Evolutionary conservation across 2,888 invertebrate species (phyloP), one percentile per base, ranked within the genome.

Genomic region (Corbicula japonica): DNA sequence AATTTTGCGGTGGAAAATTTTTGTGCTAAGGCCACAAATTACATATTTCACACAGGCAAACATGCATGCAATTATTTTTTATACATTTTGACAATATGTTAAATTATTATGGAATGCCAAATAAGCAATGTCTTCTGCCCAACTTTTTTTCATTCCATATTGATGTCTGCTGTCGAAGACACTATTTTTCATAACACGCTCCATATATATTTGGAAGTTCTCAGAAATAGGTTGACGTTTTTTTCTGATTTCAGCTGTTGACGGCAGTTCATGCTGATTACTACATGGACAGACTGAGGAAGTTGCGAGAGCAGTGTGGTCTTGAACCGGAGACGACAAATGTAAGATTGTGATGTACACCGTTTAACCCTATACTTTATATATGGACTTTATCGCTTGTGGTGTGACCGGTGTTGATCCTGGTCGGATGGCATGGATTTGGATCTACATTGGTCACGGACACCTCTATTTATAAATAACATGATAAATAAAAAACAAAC

Each of bases 301-400:
- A 81, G 30, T 86, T 93, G 15, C 87, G 93, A 35, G 92, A 92
- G 0, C 88, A 88, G 62, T 93, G 92, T 84, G 94, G 94, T n/a
- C 88, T 93, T 5, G 91, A 91, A 61, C 72, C 87, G 26, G 83
- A 73, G 48, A 56, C 54, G 28, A 75, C 35, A 23, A 35, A 28
- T 23, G 26, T 28, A 1, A 30, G 32, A 26, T 2, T 18, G 30
- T 18, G n/a, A 41, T 41, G 41, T 10, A 12, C 41, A 41, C 18
- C 18, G 15, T 41, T 41, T n/a, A n/a, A n/a, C n/a, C n/a, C n/a
- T n/a, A n/a, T n/a, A n/a, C n/a, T n/a, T n/a, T n/a, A n/a, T n/a
- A n/a, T n/a, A n/a, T n/a, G n/a, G n/a, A n/a, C n/a, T n/a, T n/a
- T n/a, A n/a, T n/a, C n/a, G n/a, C n/a, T n/a, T n/a, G n/a, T n/a